A percentile compares a stretch with the other conserved stretches of the same genome.
Evolutionary conservation across 2,888 invertebrate species (phyloP).

Genomic region (Drosophila robusta): DNA sequence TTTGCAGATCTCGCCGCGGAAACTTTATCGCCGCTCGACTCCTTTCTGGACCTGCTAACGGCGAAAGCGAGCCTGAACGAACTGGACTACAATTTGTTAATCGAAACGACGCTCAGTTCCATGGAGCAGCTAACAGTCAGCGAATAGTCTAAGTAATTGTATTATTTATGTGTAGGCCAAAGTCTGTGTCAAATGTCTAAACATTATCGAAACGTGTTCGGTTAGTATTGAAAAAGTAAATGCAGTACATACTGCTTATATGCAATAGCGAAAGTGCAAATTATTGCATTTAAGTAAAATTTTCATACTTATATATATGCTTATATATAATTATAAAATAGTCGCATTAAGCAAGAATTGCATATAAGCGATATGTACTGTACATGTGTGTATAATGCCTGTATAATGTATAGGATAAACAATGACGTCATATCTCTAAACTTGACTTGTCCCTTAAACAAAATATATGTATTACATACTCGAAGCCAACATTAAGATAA

Average conservation of each 20-base stretch:
- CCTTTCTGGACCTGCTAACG: conserved; percentile 93
- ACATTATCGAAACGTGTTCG: neutral
- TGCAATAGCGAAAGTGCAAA: too few relatives aligned
- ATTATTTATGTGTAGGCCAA: conserved; percentile 37
- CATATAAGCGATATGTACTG: too few relatives aligned
- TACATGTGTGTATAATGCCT: conserved; percentile 1
- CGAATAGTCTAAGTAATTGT: conserved; percentile 29
- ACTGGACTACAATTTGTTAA: conserved; percentile 93
- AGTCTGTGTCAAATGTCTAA: conserved; percentile 45
- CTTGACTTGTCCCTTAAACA: neutral
- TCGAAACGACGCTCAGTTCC: conserved; percentile 89
- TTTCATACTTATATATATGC: too few relatives aligned
- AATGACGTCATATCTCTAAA: neutral
- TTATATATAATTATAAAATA: too few relatives aligned
- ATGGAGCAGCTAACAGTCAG: conserved; percentile 79
- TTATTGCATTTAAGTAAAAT: too few relatives aligned
- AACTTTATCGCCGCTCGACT: conserved; percentile 92
- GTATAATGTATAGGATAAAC: neutral
- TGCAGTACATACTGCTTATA: too few relatives aligned
- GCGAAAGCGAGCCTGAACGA: conserved; percentile 95
- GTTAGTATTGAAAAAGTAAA: conserved; percentile 1
- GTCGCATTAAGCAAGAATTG: too few relatives aligned
- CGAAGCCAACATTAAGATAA: neutral
- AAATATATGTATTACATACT: neutral
- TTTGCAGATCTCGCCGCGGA: conserved; percentile 90